phyloP scores from a whole-genome alignment of 2,797 vertebrate genomes.

The Pseudopleuronectes americanus region DNA sequence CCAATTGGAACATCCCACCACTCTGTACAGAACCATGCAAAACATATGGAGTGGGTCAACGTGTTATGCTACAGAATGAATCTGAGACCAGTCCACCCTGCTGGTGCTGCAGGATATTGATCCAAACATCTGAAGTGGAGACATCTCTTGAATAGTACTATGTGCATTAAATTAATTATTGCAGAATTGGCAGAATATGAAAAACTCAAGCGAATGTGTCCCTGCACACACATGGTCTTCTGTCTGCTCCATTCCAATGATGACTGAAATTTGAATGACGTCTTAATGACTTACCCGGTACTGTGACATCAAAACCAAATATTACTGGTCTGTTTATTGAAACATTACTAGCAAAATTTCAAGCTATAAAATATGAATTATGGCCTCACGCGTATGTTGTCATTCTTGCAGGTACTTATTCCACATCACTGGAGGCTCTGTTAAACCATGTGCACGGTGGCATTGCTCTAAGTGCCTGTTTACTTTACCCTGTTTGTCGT shows the following conservation, averaged over 20 bases:
- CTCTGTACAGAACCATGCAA: not conserved
- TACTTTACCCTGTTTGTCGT: not conserved
- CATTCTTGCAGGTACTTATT: not conserved
- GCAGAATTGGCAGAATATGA: too few relatives aligned
- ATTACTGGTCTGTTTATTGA: too few relatives aligned
- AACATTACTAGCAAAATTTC: too few relatives aligned
- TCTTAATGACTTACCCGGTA: too few relatives aligned
- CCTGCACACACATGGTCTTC: too few relatives aligned
- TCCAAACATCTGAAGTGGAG: not conserved
- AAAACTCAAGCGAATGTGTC: too few relatives aligned
- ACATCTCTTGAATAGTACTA: not conserved
- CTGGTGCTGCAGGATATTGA: not conserved
- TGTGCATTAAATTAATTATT: too few relatives aligned
- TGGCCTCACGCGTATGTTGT: too few relatives aligned
- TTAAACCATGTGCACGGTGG: not conserved
- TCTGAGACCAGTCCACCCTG: not conserved
- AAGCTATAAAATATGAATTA: too few relatives aligned
- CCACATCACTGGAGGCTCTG: not conserved
- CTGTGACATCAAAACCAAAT: too few relatives aligned
- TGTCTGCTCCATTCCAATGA: too few relatives aligned
- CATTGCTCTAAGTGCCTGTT: slow-evolving; percentile 1
- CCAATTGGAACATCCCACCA: too few relatives aligned
- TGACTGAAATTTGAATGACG: not conserved
- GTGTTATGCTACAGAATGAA: not conserved
- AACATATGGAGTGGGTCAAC: not conserved